Conservation (phyloP, 92 coral and sea anemone genomes). For the Chrysogorgia sp. region DNA sequence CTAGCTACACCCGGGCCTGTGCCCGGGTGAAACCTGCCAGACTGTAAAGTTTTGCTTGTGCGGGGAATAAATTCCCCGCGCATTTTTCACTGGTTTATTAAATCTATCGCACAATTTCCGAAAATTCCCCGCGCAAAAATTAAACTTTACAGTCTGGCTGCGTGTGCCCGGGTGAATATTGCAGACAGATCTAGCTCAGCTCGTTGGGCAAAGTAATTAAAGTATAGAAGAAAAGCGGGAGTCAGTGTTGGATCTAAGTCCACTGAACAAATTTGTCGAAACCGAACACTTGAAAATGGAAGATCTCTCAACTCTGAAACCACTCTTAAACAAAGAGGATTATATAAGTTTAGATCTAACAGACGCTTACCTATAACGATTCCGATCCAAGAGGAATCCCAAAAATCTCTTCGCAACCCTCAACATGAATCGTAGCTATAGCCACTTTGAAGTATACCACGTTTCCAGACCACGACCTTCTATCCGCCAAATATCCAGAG, state of each 20-base stretch:
- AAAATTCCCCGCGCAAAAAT: no score
- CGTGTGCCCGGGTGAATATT: no score
- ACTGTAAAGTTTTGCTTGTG: no score
- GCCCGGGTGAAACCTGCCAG: no score
- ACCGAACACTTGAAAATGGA: slow-evolving; percentile 60
- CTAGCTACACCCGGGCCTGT: no score
- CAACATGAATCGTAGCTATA: slow-evolving; percentile 28
- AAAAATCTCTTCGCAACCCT: slow-evolving; percentile 27
- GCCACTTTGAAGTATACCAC: not conserved
- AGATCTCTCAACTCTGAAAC: slow-evolving; percentile 35
- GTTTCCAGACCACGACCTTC: not conserved
- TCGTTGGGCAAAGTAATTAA: no score
- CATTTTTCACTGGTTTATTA: no score
- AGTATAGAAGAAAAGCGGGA: slow-evolving; percentile 42
- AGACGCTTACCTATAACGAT: slow-evolving; percentile 36
- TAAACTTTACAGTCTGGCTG: no score
- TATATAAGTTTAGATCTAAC: slow-evolving; percentile 43
- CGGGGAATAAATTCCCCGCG: no score
- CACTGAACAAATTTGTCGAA: slow-evolving; percentile 34
- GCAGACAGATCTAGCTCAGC: no score
- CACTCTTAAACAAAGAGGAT: slow-evolving; percentile 40
- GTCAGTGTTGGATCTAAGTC: slow-evolving; percentile 34
- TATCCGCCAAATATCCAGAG: no score
- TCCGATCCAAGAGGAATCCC: slow-evolving; percentile 9
- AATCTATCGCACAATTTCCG: no score